phyloP scores from a whole-genome alignment of 2,113 vertebrate species.

The Cercopithecus mona region DNA sequence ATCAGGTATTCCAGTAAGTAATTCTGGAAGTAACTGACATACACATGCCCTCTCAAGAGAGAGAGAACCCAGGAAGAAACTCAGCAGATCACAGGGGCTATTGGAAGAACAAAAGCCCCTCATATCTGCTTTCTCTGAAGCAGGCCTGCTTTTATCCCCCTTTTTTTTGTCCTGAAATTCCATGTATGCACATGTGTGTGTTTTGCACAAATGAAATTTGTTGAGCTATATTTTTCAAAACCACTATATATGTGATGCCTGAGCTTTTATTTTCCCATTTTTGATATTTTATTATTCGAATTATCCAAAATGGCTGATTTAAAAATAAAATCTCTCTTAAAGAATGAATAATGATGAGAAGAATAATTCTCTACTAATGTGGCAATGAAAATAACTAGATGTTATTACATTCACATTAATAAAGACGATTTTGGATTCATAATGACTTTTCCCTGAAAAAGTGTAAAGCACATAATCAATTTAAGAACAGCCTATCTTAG shows the following conservation, averaged over 20 bases:
- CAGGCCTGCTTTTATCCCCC: fast-evolving
- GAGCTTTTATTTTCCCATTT: background rate
- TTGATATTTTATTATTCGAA: background rate
- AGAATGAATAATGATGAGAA: background rate
- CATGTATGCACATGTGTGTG: background rate
- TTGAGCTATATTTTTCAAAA: background rate
- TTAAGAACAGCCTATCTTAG: background rate
- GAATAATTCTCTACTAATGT: background rate
- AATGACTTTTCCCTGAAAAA: slow-evolving; percentile 24
- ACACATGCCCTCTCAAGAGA: background rate
- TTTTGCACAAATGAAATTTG: background rate
- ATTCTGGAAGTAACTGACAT: background rate
- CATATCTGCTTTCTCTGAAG: background rate
- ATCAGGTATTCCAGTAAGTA: background rate
- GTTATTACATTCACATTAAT: background rate
- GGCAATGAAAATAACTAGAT: background rate
- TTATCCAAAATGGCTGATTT: background rate
- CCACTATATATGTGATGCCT: background rate
- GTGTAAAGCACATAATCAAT: background rate
- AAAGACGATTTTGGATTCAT: background rate
- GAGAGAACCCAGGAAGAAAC: background rate
- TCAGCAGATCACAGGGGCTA: too few species aligned
- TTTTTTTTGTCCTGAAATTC: background rate
- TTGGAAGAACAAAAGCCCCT: background rate
- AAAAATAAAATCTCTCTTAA: slow-evolving; percentile 22